A percentile compares a stretch with the other conserved stretches of the same genome.
phyloP scores from a whole-genome alignment of 1,140 invertebrate species.

The Trialeurodes vaporariorum region DNA sequence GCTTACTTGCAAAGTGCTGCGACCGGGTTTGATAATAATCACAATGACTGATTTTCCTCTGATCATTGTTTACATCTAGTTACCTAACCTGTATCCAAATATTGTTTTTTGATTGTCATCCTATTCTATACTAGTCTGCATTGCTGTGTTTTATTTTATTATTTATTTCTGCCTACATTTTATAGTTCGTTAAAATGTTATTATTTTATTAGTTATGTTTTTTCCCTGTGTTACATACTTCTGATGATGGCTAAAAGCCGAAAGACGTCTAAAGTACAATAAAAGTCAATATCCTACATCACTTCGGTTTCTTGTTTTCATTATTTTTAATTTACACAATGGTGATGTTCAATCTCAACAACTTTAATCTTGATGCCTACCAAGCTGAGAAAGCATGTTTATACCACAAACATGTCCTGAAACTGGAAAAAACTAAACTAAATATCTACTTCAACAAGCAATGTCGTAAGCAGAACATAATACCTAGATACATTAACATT shows the following conservation, averaged over 20 bases:
- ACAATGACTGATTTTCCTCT: no score
- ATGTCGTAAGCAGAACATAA: background rate
- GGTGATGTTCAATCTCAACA: background rate
- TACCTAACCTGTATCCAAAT: no score
- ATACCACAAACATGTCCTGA: background rate
- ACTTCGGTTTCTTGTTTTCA: background rate
- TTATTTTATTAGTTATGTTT: no score
- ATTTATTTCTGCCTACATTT: no score
- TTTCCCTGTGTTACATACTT: no score
- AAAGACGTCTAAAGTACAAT: background rate
- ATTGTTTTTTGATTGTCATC: no score
- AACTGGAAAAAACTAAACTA: background rate
- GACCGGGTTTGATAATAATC: no score
- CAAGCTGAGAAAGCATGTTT: background rate
- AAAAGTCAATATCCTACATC: background rate
- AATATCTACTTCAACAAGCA: background rate
- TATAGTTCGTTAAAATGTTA: no score
- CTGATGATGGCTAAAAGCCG: background rate
- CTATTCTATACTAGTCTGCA: no score
- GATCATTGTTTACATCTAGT: no score
- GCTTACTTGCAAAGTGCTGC: no score
- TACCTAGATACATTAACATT: background rate
- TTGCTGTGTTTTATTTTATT: no score
- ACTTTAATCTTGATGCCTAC: background rate
- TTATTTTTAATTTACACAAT: background rate